Percentiles rank a stretch among this genome's conserved stretches.
phyloP scores from a whole-genome alignment of 2,888 invertebrate species.

The Dolichopus griseipennis region DNA sequence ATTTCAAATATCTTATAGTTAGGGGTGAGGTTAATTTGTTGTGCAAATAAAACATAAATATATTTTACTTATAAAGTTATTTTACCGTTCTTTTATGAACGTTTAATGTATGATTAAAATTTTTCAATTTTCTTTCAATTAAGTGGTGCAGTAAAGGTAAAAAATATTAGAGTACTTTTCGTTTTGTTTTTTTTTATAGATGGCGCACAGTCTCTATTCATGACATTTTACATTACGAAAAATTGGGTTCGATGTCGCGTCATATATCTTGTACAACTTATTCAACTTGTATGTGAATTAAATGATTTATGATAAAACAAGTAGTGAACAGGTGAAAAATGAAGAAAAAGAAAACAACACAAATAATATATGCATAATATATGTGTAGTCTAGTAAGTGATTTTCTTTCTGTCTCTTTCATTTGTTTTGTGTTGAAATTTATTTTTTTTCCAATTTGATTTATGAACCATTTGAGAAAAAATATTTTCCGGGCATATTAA shows the following conservation, averaged over 20 bases:
- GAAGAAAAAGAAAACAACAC: too few relatives aligned
- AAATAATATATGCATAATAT: too few relatives aligned
- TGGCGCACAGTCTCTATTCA: too few relatives aligned
- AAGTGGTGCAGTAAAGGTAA: not conserved
- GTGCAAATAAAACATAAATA: too few relatives aligned
- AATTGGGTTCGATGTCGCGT: too few relatives aligned
- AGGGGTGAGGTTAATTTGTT: too few relatives aligned
- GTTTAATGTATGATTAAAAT: not conserved
- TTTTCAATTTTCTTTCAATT: not conserved
- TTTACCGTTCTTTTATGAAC: not conserved
- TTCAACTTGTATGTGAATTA: not conserved
- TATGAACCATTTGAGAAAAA: not conserved
- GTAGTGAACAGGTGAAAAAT: constrained; percentile 1
- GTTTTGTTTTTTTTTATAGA: too few relatives aligned
- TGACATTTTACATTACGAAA: too few relatives aligned
- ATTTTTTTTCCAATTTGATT: not conserved
- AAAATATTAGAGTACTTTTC: not conserved
- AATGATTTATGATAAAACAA: constrained; percentile 4
- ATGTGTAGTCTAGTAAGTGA: too few relatives aligned
- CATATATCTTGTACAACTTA: too few relatives aligned
- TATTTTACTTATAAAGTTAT: too few relatives aligned
- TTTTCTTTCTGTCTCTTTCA: not conserved
- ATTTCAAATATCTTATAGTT: too few relatives aligned
- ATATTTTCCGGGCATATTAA: not conserved
- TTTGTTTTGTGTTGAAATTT: not conserved